Base-by-base conservation (phyloP, 2,888 invertebrate genomes). In the Argynnis bischoffii region DNA sequence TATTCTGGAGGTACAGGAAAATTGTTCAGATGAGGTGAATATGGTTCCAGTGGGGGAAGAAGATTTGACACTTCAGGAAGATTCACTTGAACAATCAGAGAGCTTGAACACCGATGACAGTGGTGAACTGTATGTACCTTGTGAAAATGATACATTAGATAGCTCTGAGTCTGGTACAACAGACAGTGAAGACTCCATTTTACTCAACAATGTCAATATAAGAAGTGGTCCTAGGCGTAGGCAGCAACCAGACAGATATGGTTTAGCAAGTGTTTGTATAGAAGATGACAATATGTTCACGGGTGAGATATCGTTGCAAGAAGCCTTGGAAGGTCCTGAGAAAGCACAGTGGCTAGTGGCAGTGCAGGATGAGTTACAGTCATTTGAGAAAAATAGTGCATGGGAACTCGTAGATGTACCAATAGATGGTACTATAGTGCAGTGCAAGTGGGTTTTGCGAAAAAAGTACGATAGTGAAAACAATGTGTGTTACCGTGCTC, bases 21-120 rank as follows among this genome's bases (percentile, higher is more conserved):
- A 46, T 67, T 67, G 65, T 64, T 68, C 57, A 64, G 64, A 66
- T 54, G 55, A 70, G 26, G 70, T 69, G 71, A 75, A 56, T 70
- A 54, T 73, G 41, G 72, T 64, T 77, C 69, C 76, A 76, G 74
- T 74, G 72, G 75, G 71, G 74, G 72, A 74, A 53, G 50, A 72
- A 66, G 63, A 69, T 70, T 46, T 65, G 54, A 46, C 54, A 26
- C 70, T 64, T 31, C 47, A 59, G 54, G 60, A 66, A 60, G 56
- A 61, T 61, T 67, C 64, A 47, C 50, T 63, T 63, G 64, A 67
- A 69, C 66, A 69, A 67, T 50, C 61, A 41, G 64, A 63, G 55
- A 67, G 59, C 55, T 63, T 55, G 63, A 70, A 59, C 53, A 55
- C 47, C 55, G 63, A 67, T 57, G 66, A 69, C 57, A 69, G 59